Base-by-base conservation (phyloP, 92 coral and sea anemone species). In the Palythoa grandis region DNA sequence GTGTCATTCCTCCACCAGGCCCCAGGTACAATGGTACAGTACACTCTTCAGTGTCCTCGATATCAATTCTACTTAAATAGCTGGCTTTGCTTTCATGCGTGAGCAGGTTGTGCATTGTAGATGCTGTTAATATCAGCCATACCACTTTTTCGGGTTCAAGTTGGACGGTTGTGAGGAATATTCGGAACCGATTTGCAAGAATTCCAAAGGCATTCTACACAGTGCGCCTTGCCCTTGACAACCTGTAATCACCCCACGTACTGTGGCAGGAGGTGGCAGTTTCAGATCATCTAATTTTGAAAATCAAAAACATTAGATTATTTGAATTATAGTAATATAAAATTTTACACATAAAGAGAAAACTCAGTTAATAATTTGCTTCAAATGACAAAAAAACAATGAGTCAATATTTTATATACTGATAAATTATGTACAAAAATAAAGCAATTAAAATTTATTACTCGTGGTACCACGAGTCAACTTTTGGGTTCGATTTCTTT, bases 191-290 rank as follows among this genome's bases (percentile, higher is more conserved):
- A n/a, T n/a, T n/a, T n/a, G n/a, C n/a, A n/a, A n/a, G n/a, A n/a
- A n/a, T 52, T 11, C 88, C 88, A 71, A 85, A 85, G 15, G 82
- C 88, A 74, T 85, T 85, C 78, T 71, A 80, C 11, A 74, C 83
- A 74, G 69, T 73, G 1, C 74, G 82, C 15, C 88, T 40, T 48
- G 88, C 88, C 15, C 88, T 48, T n/a, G 82, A 73, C 16, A 85
- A 79, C 7, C 88, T 66, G 48, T 74, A 85, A 47, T 74, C 74
- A 43, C 1, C 1, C 0, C 35, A 29, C 35, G 35, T 29, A 29
- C 35, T 29, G 35, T 29, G 35, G 35, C 35, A 29, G 35, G 35
- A 29, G 35, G 35, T 29, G 35, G 1, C 35, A 29, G 1, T 29
- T 29, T 29, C 35, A 52, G 54, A 52, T 5, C 54, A 52, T 52